Percentiles rank a stretch among this genome's conserved stretches.
These are phyloP conservation scores for Scomber colias DNA, from an alignment of 2,113 vertebrate species.

Conservation along the genomic window DNA sequence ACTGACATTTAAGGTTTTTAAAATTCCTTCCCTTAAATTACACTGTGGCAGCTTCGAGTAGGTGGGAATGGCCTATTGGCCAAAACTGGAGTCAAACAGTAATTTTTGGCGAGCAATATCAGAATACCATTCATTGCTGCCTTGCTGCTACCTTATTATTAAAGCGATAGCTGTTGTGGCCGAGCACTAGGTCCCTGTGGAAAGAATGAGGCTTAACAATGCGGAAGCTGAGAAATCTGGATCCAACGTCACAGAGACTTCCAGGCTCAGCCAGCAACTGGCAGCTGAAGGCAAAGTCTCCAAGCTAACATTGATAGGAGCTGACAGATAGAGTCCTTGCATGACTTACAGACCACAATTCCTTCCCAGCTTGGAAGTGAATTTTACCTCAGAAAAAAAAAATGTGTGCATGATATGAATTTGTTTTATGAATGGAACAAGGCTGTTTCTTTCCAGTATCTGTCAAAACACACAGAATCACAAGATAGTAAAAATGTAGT, in stretches of 20 bases:
- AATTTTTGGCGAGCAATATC: constrained; percentile 41
- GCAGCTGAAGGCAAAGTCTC: constrained; percentile 60
- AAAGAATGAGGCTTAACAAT: constrained; percentile 67
- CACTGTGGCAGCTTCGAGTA: constrained; percentile 55
- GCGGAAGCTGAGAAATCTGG: constrained; percentile 62
- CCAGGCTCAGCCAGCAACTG: constrained; percentile 52
- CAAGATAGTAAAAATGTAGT: neutral
- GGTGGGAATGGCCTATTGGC: constrained; percentile 47
- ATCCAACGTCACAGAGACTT: constrained; percentile 63
- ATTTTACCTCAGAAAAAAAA: constrained; percentile 43
- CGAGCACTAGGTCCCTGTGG: constrained; percentile 49
- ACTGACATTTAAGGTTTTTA: constrained; percentile 43
- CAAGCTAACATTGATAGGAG: constrained; percentile 66
- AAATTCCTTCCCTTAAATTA: constrained; percentile 49
- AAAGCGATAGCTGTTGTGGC: constrained; percentile 61
- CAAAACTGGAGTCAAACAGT: constrained; percentile 26
- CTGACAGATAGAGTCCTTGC: constrained; percentile 75
- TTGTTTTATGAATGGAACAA: constrained; percentile 71
- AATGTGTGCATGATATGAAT: constrained; percentile 43
- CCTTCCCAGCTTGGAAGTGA: constrained; percentile 52
- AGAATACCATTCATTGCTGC: constrained; percentile 42
- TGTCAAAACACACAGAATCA: constrained; percentile 6
- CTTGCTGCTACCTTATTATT: constrained; percentile 51
- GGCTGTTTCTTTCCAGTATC: constrained; percentile 28
- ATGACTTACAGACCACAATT: constrained; percentile 69